phyloP scores from a whole-genome alignment of 2,888 invertebrate genomes.

The Coenonympha glycerion region DNA sequence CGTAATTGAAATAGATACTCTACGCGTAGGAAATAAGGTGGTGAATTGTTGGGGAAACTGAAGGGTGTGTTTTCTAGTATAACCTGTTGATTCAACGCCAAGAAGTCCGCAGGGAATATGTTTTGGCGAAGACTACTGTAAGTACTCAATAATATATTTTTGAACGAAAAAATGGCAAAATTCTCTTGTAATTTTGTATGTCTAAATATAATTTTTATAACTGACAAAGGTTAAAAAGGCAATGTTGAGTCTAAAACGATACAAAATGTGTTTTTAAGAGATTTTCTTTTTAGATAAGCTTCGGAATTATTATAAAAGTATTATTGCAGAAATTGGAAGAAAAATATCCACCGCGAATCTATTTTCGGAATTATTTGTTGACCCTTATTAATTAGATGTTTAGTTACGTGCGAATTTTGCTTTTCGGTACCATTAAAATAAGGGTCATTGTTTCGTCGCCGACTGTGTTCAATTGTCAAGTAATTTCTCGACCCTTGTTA shows the following conservation, averaged over 20 bases:
- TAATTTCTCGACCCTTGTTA: slow-evolving; percentile 44
- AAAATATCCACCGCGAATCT: neutral
- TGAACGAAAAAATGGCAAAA: neutral
- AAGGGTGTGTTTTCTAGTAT: slow-evolving; percentile 58
- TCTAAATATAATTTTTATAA: neutral
- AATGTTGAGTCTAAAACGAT: too few species aligned
- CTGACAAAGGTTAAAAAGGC: too few species aligned
- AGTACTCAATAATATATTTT: slow-evolving; percentile 37
- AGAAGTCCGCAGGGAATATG: slow-evolving; percentile 57
- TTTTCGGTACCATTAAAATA: slow-evolving; percentile 15
- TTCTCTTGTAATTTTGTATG: neutral
- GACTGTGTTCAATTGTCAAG: slow-evolving; percentile 28
- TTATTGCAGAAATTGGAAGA: too few species aligned
- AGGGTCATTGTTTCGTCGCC: slow-evolving; percentile 24
- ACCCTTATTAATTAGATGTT: neutral
- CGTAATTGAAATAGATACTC: slow-evolving; percentile 52
- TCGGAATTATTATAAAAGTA: too few species aligned
- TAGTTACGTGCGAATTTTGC: neutral
- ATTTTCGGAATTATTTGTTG: neutral
- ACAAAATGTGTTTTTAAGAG: too few species aligned
- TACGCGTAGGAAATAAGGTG: slow-evolving; percentile 50
- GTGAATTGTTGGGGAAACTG: slow-evolving; percentile 45
- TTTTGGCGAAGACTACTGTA: slow-evolving; percentile 61
- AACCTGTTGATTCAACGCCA: slow-evolving; percentile 67
- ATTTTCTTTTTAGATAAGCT: too few species aligned